These are phyloP conservation scores for Petrocephalus microphthalmus DNA, from an alignment of 2,113 vertebrate species.

Conservation along the genomic window DNA sequence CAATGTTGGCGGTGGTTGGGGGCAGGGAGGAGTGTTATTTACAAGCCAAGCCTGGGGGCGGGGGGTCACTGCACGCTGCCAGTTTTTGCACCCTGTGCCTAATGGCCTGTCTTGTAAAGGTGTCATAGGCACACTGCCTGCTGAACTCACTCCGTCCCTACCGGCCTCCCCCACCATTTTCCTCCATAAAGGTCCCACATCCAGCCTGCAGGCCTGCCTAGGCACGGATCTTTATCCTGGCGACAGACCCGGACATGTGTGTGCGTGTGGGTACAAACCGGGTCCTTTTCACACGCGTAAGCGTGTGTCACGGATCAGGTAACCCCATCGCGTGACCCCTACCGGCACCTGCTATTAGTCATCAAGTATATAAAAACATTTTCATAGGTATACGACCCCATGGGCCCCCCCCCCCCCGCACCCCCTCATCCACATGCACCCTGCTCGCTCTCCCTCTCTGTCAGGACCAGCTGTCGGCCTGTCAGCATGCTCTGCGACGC, in stretches of 20 bases:
- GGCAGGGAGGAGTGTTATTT: not conserved
- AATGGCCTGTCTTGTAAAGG: slow-evolving; percentile 55
- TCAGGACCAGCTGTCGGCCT: slow-evolving; percentile 60
- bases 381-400: slow-evolving; percentile 46
- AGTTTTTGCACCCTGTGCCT: slow-evolving; percentile 56
- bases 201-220: not conserved
- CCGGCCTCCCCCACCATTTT: not conserved
- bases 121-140: slow-evolving; percentile 47
- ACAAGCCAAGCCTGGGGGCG: not conserved
- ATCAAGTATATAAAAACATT: slow-evolving; percentile 61
- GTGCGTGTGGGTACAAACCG: not conserved
- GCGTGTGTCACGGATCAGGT: slow-evolving; percentile 31
- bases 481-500: slow-evolving; percentile 37
- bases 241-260: not conserved
- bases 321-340: slow-evolving; percentile 42
- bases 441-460: slow-evolving; percentile 12
- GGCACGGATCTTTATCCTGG: not conserved
- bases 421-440: not conserved
- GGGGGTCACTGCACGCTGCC: not conserved
- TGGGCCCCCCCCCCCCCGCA: slow-evolving; percentile 33
- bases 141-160: slow-evolving; percentile 42
- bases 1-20: not conserved
- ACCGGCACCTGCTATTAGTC: slow-evolving; percentile 59
- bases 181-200: slow-evolving; percentile 10
- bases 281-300: not conserved